phyloP scores from a whole-genome alignment of 2,888 invertebrate species.

The Cantharis lateralis region DNA sequence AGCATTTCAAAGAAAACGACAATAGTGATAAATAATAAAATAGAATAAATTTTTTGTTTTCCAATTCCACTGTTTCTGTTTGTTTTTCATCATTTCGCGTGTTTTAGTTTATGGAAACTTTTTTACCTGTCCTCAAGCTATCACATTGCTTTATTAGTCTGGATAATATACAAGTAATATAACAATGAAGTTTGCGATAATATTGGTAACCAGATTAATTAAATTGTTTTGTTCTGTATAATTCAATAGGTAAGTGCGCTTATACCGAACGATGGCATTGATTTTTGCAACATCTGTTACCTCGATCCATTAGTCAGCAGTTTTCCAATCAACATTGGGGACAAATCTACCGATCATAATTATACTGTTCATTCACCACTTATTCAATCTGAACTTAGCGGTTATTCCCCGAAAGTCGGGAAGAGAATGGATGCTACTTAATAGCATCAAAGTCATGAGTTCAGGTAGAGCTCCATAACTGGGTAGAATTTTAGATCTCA shows the following conservation, averaged over 20 bases:
- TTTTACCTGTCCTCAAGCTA: background rate
- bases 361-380: conserved; percentile 12
- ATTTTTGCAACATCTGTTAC: conserved; percentile 25
- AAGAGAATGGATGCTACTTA: background rate
- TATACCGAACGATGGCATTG: conserved; percentile 17
- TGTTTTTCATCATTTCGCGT: background rate
- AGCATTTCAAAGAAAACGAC: conserved; percentile 13
- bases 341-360: conserved; percentile 13
- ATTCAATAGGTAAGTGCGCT: conserved; percentile 20
- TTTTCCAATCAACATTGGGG: conserved; percentile 16
- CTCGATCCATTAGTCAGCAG: conserved; percentile 25
- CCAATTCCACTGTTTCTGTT: background rate
- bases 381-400: conserved; percentile 10
- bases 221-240: conserved; percentile 33
- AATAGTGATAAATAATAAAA: background rate
- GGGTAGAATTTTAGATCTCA: background rate
- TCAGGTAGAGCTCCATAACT: background rate
- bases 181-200: conserved; percentile 7
- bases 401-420: conserved; percentile 6
- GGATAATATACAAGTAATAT: conserved; percentile 24
- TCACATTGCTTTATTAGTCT: background rate
- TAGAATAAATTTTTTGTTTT: background rate
- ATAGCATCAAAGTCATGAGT: background rate
- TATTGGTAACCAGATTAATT: conserved; percentile 22
- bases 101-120: background rate